These are phyloP conservation scores for Microtus pennsylvanicus DNA, from an alignment of 2,113 vertebrate species.

Conservation along the genomic window DNA sequence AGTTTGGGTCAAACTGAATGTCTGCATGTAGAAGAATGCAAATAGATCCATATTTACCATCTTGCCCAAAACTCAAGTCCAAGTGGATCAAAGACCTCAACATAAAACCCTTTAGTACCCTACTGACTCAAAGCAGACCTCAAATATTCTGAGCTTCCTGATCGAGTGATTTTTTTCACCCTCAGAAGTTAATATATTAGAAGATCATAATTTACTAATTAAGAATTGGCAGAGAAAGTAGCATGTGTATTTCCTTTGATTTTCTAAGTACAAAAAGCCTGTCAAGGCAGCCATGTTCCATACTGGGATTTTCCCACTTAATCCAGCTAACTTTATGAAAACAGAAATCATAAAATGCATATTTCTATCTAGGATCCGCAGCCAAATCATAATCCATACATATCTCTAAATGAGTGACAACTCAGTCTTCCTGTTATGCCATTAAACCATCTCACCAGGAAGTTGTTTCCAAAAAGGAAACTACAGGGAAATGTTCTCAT, in stretches of 20 bases:
- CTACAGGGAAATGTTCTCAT: constrained; percentile 1
- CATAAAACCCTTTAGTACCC: not conserved
- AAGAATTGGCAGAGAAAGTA: not conserved
- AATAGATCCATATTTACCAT: not conserved
- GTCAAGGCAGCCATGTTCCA: not conserved
- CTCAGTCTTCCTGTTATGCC: not conserved
- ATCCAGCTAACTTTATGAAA: not conserved
- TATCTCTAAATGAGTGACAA: not conserved
- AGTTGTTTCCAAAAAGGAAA: not conserved
- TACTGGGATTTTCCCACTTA: not conserved
- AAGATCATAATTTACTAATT: not conserved
- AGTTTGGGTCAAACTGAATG: not conserved
- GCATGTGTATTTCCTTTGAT: not conserved
- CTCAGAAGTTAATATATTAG: not conserved
- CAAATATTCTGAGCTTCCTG: not conserved
- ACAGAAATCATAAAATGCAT: not conserved
- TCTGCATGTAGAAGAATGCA: not conserved
- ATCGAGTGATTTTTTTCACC: not conserved
- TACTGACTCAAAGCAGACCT: not conserved
- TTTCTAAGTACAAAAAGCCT: not conserved
- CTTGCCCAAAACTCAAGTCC: not conserved
- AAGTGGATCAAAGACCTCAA: not conserved
- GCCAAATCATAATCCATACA: not conserved
- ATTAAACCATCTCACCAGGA: not conserved
- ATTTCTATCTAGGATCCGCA: not conserved